Evolutionary conservation across 1,140 invertebrate genomes (phyloP).

Genomic region (Asobara japonica): DNA sequence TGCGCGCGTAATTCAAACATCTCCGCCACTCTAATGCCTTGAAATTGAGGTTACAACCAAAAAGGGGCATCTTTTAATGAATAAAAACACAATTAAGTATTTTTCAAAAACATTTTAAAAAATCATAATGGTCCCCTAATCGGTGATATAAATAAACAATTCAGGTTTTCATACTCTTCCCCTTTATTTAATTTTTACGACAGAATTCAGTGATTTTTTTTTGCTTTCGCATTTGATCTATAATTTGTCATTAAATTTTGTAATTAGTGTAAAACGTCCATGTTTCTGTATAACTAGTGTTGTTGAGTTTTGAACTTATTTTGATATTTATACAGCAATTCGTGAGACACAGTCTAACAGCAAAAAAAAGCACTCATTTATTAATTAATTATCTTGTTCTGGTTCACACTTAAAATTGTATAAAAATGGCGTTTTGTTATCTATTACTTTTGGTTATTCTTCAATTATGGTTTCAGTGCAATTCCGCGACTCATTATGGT

Average conservation of each 20-base stretch:
- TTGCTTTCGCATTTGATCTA: slow-evolving; percentile 1
- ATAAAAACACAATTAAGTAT: too few species aligned
- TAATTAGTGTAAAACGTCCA: slow-evolving; percentile 36
- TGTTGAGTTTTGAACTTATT: too few species aligned
- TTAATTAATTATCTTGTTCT: background rate
- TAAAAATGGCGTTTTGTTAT: slow-evolving; percentile 5
- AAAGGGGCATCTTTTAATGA: too few species aligned
- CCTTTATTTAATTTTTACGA: background rate
- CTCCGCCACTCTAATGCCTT: too few species aligned
- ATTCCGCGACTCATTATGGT: background rate
- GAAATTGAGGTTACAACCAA: too few species aligned
- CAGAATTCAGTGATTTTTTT: background rate
- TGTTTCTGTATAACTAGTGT: slow-evolving; percentile 20
- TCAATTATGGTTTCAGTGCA: background rate
- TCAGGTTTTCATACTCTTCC: too few species aligned
- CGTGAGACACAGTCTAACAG: background rate
- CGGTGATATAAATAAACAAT: too few species aligned
- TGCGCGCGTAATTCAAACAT: too few species aligned
- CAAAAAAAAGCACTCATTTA: background rate
- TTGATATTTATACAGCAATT: slow-evolving; percentile 11
- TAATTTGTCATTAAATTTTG: slow-evolving; percentile 12
- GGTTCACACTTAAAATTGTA: slow-evolving; percentile 4
- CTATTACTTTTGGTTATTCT: background rate
- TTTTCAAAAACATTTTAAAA: too few species aligned
- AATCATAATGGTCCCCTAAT: too few species aligned